Percentiles rank a stretch among this genome's conserved stretches.
Evolutionary conservation across 2,797 vertebrate genomes (phyloP).

Genomic region (Manis pentadactyla): DNA sequence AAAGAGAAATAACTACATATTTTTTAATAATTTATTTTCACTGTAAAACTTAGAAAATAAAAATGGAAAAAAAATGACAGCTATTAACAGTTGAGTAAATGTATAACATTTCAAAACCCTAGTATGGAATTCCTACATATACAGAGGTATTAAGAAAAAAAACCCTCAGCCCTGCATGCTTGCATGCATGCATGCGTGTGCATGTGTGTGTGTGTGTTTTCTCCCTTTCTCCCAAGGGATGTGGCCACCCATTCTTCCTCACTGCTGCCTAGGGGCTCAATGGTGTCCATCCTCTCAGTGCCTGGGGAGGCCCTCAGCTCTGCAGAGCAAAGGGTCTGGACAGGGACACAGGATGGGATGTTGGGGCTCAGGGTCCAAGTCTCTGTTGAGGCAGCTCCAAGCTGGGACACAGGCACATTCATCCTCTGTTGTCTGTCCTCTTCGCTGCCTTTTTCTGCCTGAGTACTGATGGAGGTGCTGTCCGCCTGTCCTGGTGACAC

Average conservation of each 20-base stretch:
- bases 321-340: background rate
- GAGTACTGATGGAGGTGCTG: accelerated
- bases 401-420: background rate
- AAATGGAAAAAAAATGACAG: background rate
- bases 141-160: background rate
- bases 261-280: background rate
- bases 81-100: background rate
- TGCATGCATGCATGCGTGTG: too few species aligned
- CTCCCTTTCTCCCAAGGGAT: too few species aligned
- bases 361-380: background rate
- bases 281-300: background rate
- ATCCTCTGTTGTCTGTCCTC: background rate
- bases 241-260: background rate
- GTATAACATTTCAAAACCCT: background rate
- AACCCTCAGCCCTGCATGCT: too few species aligned
- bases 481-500: accelerated
- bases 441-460: accelerated
- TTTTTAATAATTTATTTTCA: background rate
- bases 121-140: background rate
- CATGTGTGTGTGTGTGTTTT: too few species aligned
- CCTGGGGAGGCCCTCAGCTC: background rate
- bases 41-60: background rate
- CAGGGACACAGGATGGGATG: background rate
- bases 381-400: background rate
- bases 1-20: background rate